These are phyloP conservation scores for Phoxinus phoxinus DNA, from an alignment of 2,113 vertebrate genomes.

Conservation along the genomic window DNA sequence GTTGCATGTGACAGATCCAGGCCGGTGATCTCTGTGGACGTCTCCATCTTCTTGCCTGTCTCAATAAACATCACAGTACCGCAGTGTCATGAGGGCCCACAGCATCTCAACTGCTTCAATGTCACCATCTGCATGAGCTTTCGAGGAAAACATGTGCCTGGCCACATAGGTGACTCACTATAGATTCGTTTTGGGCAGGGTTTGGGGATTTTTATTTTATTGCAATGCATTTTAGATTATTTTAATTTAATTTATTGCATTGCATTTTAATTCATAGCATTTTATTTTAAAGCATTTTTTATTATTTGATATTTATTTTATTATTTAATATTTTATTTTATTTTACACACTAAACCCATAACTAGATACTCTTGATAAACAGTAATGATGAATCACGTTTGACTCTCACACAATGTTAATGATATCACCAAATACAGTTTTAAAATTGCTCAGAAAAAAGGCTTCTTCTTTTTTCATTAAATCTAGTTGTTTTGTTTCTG, in stretches of 20 bases:
- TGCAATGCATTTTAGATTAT: no score
- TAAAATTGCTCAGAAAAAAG: neutral
- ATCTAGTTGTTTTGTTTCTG: neutral
- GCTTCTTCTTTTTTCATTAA: neutral
- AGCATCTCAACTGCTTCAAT: constrained; percentile 88
- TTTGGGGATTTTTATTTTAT: neutral
- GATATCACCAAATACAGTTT: neutral
- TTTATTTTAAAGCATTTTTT: neutral
- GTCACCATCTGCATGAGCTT: constrained; percentile 87
- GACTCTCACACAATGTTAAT: neutral
- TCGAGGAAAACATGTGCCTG: constrained; percentile 86
- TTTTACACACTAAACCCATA: neutral
- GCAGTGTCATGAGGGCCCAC: constrained; percentile 90
- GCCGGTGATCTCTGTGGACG: constrained; percentile 89
- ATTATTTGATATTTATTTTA: neutral
- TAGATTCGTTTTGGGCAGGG: neutral
- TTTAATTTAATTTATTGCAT: neutral
- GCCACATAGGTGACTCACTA: constrained; percentile 85
- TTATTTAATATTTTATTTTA: neutral
- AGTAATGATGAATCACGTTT: neutral
- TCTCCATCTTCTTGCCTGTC: constrained; percentile 85
- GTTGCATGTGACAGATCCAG: constrained; percentile 77
- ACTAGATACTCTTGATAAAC: neutral
- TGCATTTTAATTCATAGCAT: neutral
- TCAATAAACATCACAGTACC: constrained; percentile 96